A percentile compares a stretch with the other conserved stretches of the same genome.
These are phyloP conservation scores for Montipora cactus DNA, from an alignment of 64 coral and sea anemone species.

Conservation along the genomic window DNA sequence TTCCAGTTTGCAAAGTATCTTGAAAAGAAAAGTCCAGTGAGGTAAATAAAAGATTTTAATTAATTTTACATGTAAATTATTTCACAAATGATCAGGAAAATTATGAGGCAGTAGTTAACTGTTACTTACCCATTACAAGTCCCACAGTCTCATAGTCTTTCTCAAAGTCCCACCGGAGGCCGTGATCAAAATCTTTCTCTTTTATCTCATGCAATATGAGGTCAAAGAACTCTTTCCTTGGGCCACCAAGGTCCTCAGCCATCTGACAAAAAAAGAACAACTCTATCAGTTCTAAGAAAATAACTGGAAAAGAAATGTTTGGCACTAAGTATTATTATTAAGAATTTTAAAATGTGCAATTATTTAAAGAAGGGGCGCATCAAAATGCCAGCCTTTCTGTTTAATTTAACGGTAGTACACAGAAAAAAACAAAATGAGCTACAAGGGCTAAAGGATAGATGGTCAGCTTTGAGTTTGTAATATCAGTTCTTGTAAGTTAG, in stretches of 20 bases:
- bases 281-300: background rate
- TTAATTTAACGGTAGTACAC: background rate
- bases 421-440: conserved; percentile 1
- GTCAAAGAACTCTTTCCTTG: background rate
- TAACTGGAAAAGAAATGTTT: background rate
- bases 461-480: background rate
- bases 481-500: conserved; percentile 17
- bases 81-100: too few species aligned
- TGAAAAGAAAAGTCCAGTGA: too few species aligned
- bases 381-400: conserved; percentile 4
- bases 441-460: conserved; percentile 4
- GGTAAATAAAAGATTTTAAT: background rate
- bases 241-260: background rate
- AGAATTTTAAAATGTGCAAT: background rate
- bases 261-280: background rate
- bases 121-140: too few species aligned
- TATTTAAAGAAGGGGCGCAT: background rate
- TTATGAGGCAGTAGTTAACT: too few species aligned
- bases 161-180: background rate
- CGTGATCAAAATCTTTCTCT: background rate
- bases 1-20: too few species aligned
- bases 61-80: too few species aligned
- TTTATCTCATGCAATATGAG: background rate
- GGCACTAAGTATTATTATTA: background rate
- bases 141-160: too few species aligned